Percentiles rank a stretch among this genome's conserved stretches.
phyloP scores from a whole-genome alignment of 2,888 invertebrate genomes.

The Epistrophella euchroma region DNA sequence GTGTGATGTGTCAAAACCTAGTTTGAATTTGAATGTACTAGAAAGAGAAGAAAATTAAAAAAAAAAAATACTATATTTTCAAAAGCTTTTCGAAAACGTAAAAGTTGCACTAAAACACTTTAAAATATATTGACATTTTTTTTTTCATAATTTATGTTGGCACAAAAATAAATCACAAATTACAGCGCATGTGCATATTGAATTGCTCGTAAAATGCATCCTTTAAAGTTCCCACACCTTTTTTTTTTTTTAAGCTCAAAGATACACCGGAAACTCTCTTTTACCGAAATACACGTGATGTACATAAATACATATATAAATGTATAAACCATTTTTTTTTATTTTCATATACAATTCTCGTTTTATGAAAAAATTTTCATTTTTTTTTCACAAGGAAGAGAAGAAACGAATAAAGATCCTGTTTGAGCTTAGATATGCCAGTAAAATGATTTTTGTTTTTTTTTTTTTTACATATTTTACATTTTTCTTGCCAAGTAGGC shows the following conservation, averaged over 20 bases:
- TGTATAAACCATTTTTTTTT: neutral
- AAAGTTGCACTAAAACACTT: conserved; percentile 27
- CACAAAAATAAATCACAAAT: conserved; percentile 4
- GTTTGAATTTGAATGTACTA: no score
- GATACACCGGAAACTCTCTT: conserved; percentile 55
- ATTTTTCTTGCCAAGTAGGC: conserved; percentile 34
- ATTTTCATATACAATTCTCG: neutral
- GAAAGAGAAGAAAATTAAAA: conserved; percentile 2
- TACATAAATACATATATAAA: neutral
- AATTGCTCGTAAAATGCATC: conserved; percentile 67
- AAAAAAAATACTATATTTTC: conserved; percentile 42
- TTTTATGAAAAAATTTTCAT: neutral
- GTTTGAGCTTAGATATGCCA: conserved; percentile 48
- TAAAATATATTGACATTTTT: neutral
- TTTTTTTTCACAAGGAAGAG: neutral
- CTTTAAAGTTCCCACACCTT: conserved; percentile 41
- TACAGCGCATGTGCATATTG: conserved; percentile 63
- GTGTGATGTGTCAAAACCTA: no score
- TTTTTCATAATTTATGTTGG: neutral
- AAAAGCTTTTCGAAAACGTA: conserved; percentile 48
- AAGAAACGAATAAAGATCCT: conserved; percentile 18
- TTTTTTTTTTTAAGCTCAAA: conserved; percentile 16
- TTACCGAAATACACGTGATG: neutral
- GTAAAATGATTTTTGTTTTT: conserved; percentile 23
- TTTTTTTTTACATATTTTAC: neutral